These are phyloP conservation scores for Cirrhinus molitorella DNA, from an alignment of 2,797 vertebrate genomes.

Conservation along the genomic window DNA sequence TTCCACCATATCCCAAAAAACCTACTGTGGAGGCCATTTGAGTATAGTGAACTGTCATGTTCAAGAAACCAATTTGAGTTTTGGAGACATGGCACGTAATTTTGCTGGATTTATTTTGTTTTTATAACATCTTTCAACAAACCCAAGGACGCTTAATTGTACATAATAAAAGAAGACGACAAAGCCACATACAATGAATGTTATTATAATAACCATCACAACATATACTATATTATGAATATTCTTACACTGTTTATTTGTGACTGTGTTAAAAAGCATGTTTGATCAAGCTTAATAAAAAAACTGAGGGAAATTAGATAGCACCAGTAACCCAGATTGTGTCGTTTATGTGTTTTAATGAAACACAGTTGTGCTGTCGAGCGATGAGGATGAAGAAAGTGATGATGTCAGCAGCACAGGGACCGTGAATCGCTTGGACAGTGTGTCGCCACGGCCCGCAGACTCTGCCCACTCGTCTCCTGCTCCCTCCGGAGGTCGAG, in stretches of 20 bases:
- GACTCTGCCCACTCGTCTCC: constrained; percentile 93
- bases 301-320: not conserved
- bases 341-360: constrained; percentile 44
- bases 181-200: not conserved
- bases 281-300: not conserved
- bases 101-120: not conserved
- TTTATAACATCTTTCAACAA: not conserved
- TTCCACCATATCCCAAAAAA: no score
- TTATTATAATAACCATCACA: not conserved
- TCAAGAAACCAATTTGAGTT: no score
- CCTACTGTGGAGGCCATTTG: no score
- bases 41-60: no score
- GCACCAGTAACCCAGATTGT: not conserved
- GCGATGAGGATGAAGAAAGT: constrained; percentile 87
- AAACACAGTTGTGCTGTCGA: constrained; percentile 91
- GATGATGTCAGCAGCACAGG: constrained; percentile 85
- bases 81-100: no score
- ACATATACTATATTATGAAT: not conserved
- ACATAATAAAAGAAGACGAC: not conserved
- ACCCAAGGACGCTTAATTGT: not conserved
- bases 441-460: constrained; percentile 87
- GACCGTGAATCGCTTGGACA: constrained; percentile 86
- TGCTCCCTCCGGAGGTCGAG: constrained; percentile 87
- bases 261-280: not conserved
- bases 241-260: not conserved